phyloP scores from a whole-genome alignment of 2,113 vertebrate genomes.

The Fulmarus glacialis region DNA sequence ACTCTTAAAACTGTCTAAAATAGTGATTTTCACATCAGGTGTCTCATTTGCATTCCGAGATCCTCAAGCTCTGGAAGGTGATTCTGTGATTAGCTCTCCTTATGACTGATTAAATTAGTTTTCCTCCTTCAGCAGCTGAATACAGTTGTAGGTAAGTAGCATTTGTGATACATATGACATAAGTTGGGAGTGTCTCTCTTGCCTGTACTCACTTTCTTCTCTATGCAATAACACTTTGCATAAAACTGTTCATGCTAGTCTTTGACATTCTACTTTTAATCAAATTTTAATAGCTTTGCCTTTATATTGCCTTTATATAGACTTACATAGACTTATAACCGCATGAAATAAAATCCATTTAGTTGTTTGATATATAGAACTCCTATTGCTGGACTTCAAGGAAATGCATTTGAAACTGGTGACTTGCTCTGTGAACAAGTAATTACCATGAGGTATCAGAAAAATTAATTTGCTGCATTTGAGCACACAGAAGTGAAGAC shows the following conservation, averaged over 20 bases:
- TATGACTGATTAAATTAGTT: background rate
- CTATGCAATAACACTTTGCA: background rate
- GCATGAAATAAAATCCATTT: background rate
- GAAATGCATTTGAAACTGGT: background rate
- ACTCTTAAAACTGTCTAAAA: background rate
- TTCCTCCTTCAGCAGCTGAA: background rate
- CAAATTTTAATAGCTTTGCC: background rate
- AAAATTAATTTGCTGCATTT: background rate
- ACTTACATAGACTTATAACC: background rate
- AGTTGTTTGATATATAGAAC: background rate
- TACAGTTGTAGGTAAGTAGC: background rate
- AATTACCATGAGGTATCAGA: background rate
- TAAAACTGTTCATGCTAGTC: background rate
- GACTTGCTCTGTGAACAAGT: background rate
- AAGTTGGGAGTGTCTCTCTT: background rate
- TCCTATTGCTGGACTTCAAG: background rate
- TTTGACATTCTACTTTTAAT: background rate
- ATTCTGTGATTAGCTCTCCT: background rate
- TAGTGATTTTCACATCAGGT: background rate
- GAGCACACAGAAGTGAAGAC: background rate
- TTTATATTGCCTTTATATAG: background rate
- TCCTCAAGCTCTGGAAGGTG: background rate
- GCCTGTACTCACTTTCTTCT: background rate
- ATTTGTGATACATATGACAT: background rate
- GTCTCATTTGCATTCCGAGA: background rate